A percentile compares a stretch with the other conserved stretches of the same genome.
Conservation (phyloP, 2,113 vertebrate species). For the Myrmecophaga tridactyla region DNA sequence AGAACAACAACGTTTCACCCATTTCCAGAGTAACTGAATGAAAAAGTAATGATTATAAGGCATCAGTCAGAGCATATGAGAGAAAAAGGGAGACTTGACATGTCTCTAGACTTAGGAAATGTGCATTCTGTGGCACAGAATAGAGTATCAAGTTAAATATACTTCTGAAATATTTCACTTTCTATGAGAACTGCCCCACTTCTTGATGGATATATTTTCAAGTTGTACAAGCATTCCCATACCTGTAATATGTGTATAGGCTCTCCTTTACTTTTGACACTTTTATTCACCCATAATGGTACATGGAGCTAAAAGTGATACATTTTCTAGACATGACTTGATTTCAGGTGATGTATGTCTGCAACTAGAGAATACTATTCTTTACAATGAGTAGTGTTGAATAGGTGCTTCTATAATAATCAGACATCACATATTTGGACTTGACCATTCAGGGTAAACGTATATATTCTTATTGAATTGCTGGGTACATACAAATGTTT, state of each 20-base stretch:
- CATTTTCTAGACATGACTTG: constrained; percentile 62
- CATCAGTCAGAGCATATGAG: neutral
- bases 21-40: constrained; percentile 43
- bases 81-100: constrained; percentile 6
- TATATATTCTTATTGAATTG: constrained; percentile 52
- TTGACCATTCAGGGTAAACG: constrained; percentile 48
- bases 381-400: constrained; percentile 30
- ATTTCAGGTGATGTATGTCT: constrained; percentile 55
- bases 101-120: constrained; percentile 10
- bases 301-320: constrained; percentile 43
- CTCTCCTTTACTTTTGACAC: constrained; percentile 57
- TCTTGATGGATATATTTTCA: constrained; percentile 58
- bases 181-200: constrained; percentile 41
- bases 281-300: constrained; percentile 63
- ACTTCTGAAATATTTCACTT: constrained; percentile 52
- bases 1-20: neutral
- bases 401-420: constrained; percentile 29
- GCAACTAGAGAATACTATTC: constrained; percentile 36
- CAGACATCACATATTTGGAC: constrained; percentile 18
- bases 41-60: neutral
- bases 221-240: constrained; percentile 40
- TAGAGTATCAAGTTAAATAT: constrained; percentile 17
- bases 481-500: constrained; percentile 61
- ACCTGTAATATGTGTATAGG: constrained; percentile 48
- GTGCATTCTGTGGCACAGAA: neutral